A percentile compares a stretch with the other conserved stretches of the same genome.
Evolutionary conservation across 2,797 vertebrate species (phyloP).

Genomic region (Pseudotriccus pelzelni): DNA sequence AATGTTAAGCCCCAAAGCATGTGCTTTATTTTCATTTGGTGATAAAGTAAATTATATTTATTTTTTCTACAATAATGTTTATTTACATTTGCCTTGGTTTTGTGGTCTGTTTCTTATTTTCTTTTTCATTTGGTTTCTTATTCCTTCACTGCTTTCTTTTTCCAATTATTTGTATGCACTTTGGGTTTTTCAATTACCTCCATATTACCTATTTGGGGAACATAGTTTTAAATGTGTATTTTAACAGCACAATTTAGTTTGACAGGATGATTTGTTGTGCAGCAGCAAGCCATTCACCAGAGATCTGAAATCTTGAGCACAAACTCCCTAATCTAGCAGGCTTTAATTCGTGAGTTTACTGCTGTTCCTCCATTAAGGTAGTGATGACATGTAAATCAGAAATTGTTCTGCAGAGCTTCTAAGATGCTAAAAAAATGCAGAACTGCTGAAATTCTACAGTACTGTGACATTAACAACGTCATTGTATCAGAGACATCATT

Average conservation of each 20-base stretch:
- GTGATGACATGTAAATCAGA: conserved; percentile 46
- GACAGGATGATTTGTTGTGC: conserved; percentile 71
- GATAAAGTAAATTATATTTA: neutral
- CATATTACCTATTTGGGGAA: conserved; percentile 45
- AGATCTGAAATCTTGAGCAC: conserved; percentile 54
- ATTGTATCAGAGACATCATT: neutral
- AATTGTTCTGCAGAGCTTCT: conserved; percentile 29
- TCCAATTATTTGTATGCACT: conserved; percentile 28
- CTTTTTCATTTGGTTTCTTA: neutral
- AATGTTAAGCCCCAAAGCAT: neutral
- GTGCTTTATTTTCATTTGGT: neutral
- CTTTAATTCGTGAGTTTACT: conserved; percentile 29
- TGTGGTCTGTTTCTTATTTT: neutral
- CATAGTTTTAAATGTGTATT: conserved; percentile 58
- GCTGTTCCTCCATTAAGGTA: conserved; percentile 38
- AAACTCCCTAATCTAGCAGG: conserved; percentile 46
- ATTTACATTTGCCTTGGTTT: neutral
- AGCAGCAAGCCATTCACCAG: conserved; percentile 52
- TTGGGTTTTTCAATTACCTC: conserved; percentile 55
- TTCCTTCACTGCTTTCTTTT: neutral
- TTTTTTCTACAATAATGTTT: neutral
- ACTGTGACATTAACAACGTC: neutral
- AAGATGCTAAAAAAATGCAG: conserved; percentile 15
- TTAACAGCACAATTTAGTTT: conserved; percentile 59
- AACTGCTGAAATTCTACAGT: conserved; percentile 12